Base-by-base conservation (phyloP, 2,113 vertebrate species). In the Ammodramus savannarum region DNA sequence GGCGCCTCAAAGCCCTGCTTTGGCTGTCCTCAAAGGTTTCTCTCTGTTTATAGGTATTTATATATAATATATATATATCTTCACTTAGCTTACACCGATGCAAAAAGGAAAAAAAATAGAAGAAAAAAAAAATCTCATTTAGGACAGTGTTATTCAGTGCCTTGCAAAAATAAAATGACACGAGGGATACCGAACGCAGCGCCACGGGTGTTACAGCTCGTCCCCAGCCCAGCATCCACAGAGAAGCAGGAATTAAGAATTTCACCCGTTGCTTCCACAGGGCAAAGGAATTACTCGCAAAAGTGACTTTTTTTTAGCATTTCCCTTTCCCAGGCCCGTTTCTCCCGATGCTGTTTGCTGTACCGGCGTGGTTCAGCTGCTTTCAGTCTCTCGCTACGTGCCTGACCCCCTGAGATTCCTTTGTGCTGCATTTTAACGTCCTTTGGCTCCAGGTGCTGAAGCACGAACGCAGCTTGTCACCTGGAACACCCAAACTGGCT, bases 1-100 rank as follows among this genome's bases (percentile, higher is more conserved):
- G 63, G 89, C 68, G 84, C 94, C 91, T 83, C 95, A 79, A 87
- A 97, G 97, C 94, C 94, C 94, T 95, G 91, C 88, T 87, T 55
- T 10, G 67, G 55, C 4, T 49, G 23, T 43, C 85, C 87, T 86
- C 63, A 63, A 75, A 69, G 44, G 34, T 67, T 41, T 8, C 48
- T 49, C 20, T 72, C 17, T 43, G 1, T 16, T 36, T 38, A 26
- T 55, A 9, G 6, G 6, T 34, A 27, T 23, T 8, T 36, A 5
- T 52, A n/a, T 73, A 13, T 55, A 7, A 34, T 55, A 18, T 79
- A 54, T 61, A 18, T 79, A 49, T 63, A 61, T 75, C 89, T 96
- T 90, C 82, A 82, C 52, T 89, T 67, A 84, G 96, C 93, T 94
- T 66, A 93, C 74, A 90, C n/a, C 2, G 1, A 44, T 36, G 59